Base-by-base conservation (phyloP, 2,888 invertebrate species). In the Neoaliturus tenellus region DNA sequence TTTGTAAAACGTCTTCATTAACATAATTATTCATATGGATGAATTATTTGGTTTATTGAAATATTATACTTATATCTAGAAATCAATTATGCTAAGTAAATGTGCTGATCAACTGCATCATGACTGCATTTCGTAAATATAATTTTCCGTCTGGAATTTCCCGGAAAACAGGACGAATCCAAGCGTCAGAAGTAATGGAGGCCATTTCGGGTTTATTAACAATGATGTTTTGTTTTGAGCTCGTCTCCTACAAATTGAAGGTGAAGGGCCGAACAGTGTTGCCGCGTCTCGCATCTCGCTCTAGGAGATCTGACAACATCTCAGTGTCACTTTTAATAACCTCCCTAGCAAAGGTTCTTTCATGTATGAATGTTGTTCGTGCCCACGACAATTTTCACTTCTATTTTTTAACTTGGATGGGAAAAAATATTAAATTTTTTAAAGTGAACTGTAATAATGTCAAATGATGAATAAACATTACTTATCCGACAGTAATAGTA, bases 171-270 rank as follows among this genome's bases (percentile, higher is more conserved):
- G 62, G 67, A 31, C 12, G 5, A 33, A 0, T 6, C 14, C 14
- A 20, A 20, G 67, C 67, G 67, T 67, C 67, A 67, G 67, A 67
- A 31, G 35, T 51, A 51, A 39, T 33, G 31, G 67, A 71, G 39
- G 35, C 39, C 41, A 71, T 39, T 12, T 35, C 39, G 35, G 41
- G 33, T 71, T 71, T 71, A 71, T 71, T 71, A 71, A 39, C 35
- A 39, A 41, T 71, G 71, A 71, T 71, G 71, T 71, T 71, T 39
- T 71, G 71, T 71, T 71, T 71, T 35, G 71, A 35, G 71, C 71
- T 39, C 71, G 71, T 17, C 23, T 39, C 20, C 41, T 31, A 71
- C 71, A 71, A 71, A 71, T 71, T 71, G 71, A 23, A 71, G 71
- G 71, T 71, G 71, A 71, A 71, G 71, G 71, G 23, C 10, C 33